phyloP scores from a whole-genome alignment of 2,888 invertebrate species.

The Autographa pulchrina region DNA sequence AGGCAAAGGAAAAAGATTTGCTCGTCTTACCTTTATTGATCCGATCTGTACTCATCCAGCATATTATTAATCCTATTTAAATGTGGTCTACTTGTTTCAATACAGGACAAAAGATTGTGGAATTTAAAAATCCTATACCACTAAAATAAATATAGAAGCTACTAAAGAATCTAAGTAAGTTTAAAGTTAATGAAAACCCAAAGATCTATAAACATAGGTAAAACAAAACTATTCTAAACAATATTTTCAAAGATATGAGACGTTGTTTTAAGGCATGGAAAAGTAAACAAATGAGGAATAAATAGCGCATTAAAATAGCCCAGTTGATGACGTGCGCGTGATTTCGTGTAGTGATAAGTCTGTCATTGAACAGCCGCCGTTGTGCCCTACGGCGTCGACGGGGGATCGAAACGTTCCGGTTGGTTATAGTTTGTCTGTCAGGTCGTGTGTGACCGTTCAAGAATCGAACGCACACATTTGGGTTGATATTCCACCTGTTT shows the following conservation, averaged over 20 bases:
- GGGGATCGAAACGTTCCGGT: not conserved
- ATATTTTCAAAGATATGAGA: constrained; percentile 36
- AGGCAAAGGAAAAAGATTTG: constrained; percentile 4
- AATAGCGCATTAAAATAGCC: constrained; percentile 22
- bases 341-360: constrained; percentile 9
- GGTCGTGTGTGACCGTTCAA: constrained; percentile 9
- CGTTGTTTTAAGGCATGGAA: constrained; percentile 34
- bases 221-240: constrained; percentile 39
- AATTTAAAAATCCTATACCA: not conserved
- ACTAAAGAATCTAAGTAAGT: not conserved
- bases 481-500: constrained; percentile 27
- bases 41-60: not conserved
- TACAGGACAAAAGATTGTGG: not conserved
- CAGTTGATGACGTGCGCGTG: constrained; percentile 6
- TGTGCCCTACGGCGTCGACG: not conserved
- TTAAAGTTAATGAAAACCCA: constrained; percentile 7
- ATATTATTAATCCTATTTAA: constrained; percentile 3
- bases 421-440: not conserved
- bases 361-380: not conserved
- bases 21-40: not conserved
- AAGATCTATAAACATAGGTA: constrained; percentile 42
- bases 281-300: constrained; percentile 43
- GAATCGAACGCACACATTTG: constrained; percentile 13
- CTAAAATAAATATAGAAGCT: not conserved
- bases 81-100: not conserved